Conservation (phyloP, 2,888 invertebrate genomes). For the Stenodera caucasica region DNA sequence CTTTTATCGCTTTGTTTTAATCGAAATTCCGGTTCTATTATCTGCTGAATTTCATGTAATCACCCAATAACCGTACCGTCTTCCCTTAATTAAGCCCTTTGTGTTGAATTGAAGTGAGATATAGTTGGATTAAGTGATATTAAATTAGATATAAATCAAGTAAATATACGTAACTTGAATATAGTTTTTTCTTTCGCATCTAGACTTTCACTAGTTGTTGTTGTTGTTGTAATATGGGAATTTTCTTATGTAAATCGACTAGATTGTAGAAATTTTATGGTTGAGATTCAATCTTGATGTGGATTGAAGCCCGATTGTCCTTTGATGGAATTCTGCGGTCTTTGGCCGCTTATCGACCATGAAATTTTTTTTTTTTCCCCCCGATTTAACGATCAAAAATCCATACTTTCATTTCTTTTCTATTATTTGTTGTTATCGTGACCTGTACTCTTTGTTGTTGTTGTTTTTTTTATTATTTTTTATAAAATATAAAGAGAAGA, state of each 20-base stretch:
- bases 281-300: background rate
- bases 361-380: background rate
- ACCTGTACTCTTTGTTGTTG: background rate
- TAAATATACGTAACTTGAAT: conserved; percentile 3
- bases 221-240: background rate
- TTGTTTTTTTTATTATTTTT: no score
- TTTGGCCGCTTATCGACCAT: background rate
- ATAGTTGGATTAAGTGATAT: conserved; percentile 12
- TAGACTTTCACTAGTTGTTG: conserved; percentile 5
- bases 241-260: background rate
- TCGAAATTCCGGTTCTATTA: no score
- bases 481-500: background rate
- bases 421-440: background rate
- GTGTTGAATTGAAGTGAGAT: conserved; percentile 21
- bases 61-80: conserved; percentile 18
- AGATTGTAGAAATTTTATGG: background rate
- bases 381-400: background rate
- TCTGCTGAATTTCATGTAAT: conserved; percentile 33
- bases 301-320: background rate
- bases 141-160: conserved; percentile 16
- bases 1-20: background rate
- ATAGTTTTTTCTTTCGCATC: background rate
- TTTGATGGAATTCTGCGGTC: conserved; percentile 1
- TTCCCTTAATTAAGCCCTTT: conserved; percentile 21
- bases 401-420: no score